Base-by-base conservation (phyloP, 2,888 invertebrate genomes). In the Ariolimax columbianus region DNA sequence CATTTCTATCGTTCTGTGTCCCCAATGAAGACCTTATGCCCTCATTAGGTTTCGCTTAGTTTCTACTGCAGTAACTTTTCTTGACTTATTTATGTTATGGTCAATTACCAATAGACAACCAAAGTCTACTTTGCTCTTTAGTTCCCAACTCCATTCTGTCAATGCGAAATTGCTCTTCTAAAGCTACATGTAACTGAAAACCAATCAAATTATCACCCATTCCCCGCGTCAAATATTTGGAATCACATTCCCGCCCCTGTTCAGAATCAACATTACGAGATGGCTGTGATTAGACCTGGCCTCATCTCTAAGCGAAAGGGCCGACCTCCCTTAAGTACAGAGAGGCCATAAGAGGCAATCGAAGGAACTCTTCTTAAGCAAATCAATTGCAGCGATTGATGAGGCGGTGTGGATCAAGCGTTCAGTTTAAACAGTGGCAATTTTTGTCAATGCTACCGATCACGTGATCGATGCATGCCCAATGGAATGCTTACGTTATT, bases 311-410 rank as follows among this genome's bases (percentile, higher is more conserved):
- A 63, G n/a, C 36, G 40, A 11, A 55, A 78, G 30, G 3, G n/a
- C n/a, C 59, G 11, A 26, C 26, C 63, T 38, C 0, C 30, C 19
- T 38, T 63, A 78, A 78, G 36, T n/a, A 78, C 40, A 59, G 63
- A 59, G 26, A 63, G 40, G n/a, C 38, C 38, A 38, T 40, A 14
- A 33, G 59, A 77, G 38, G 63, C 77, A 63, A 59, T 63, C 33
- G 23, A 1, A 63, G 47, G 63, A 78, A 63, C 40, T 63, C 40
- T 38, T 78, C 63, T 59, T 63, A 63, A 78, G 78, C 63, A 78
- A 78, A 78, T 78, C 78, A 78, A 78, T 78, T 78, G 38, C 9
- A 14, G 40, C 6, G 26, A 59, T 30, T 51, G 51, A 51, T 51
- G 33, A 40, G n/a, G 40, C 36, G 38, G 38, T 59, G 3, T 36